Percentiles rank a stretch among this genome's conserved stretches.
Conservation (phyloP, 1,140 invertebrate species). For the Pseudachorutes palmiensis region DNA sequence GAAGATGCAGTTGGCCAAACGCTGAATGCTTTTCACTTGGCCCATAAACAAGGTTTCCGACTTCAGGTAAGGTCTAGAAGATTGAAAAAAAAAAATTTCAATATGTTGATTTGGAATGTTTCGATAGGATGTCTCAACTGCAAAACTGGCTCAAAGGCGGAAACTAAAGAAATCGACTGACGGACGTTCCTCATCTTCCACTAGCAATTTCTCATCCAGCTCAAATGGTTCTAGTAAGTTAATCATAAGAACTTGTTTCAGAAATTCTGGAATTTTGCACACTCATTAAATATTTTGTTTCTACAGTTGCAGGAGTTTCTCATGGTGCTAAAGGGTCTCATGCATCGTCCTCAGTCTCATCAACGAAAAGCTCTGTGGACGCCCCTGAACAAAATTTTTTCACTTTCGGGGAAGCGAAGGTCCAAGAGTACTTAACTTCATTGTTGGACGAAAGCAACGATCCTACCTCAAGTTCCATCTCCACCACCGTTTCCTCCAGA, state of each 20-base stretch:
- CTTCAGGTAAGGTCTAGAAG: slow-evolving; percentile 54
- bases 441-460: slow-evolving; percentile 27
- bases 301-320: neutral
- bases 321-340: slow-evolving; percentile 18
- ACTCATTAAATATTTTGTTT: too few species aligned
- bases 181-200: slow-evolving; percentile 44
- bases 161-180: slow-evolving; percentile 55
- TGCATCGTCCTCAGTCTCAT: slow-evolving; percentile 40
- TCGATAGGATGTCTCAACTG: slow-evolving; percentile 53
- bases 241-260: neutral
- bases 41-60: slow-evolving; percentile 60
- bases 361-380: slow-evolving; percentile 42
- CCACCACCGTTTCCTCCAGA: slow-evolving; percentile 27
- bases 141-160: slow-evolving; percentile 61
- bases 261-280: too few species aligned
- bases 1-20: slow-evolving; percentile 43
- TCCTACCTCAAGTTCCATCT: slow-evolving; percentile 21
- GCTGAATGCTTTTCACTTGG: slow-evolving; percentile 61
- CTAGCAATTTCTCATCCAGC: slow-evolving; percentile 46
- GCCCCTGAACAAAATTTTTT: slow-evolving; percentile 45
- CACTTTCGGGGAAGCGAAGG: slow-evolving; percentile 49
- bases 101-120: slow-evolving; percentile 28
- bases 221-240: slow-evolving; percentile 39
- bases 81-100: too few species aligned
- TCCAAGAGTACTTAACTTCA: slow-evolving; percentile 44